Evolutionary conservation across 2,797 vertebrate genomes (phyloP), one percentile per base, ranked within the genome.

Genomic region (Pampus argenteus): DNA sequence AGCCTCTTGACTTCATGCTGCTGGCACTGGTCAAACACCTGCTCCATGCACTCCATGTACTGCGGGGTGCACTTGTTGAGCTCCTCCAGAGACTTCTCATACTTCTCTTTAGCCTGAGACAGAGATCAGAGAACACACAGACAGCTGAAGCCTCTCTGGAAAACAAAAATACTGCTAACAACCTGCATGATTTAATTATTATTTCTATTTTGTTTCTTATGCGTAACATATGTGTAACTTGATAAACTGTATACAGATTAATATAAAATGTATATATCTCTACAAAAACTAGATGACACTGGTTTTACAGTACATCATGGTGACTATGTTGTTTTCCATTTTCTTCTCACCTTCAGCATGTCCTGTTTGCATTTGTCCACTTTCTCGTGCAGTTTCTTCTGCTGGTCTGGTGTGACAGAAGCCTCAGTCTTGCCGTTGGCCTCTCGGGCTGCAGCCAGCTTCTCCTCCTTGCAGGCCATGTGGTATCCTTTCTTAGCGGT

Each of bases 361-460:
- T 99, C 97, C 71, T 97, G 96, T 92, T 96, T 98, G 94, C 97
- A 99, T 86, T 97, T 99, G 82, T 99, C 98, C 88, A 98, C 95
- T 87, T 99, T 99, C 92, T 99, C 98, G 74, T 98, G 97, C 54
- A 99, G 96, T 68, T 99, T 99, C 94, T 98, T 99, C 92, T 97
- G 97, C 91, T 99, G 97, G 88, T 99, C 97, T 0, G 95, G 86
- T 0, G 97, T 97, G 87, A 97, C 96, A 0, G 97, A 97, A 72
- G 96, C 96, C 76, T 99, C 97, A 0, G 95, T 94, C 87, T 98
- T 99, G 92, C 96, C 97, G 68, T 96, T 97, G 92, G 97, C 96
- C 92, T 99, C 98, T 38, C 98, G 91, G 17, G 94, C 90, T 71
- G 94, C 91, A 0, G 97, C 98, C 81, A 99, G 89, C 88, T 96